A percentile compares a stretch with the other conserved stretches of the same genome.
phyloP scores from a whole-genome alignment of 1,140 invertebrate genomes.

The Lithobius niger region DNA sequence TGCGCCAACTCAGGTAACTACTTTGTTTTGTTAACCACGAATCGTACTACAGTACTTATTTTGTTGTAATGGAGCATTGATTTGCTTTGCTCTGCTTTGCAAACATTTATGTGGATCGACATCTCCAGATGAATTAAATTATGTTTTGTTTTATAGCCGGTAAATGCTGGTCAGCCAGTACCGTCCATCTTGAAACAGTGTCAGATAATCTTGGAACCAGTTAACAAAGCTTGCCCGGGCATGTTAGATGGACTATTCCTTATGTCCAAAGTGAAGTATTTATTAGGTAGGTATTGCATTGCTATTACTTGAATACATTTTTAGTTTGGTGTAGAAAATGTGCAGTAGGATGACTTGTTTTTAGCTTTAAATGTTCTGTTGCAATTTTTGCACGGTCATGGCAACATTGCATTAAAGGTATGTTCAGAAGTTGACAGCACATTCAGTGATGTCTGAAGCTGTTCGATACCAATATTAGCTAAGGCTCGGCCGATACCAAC shows the following conservation, averaged over 20 bases:
- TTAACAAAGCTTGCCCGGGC: slow-evolving; percentile 68
- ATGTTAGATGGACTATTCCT: slow-evolving; percentile 55
- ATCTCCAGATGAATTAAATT: background rate
- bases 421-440: too few relatives aligned
- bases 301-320: too few relatives aligned
- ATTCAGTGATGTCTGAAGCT: too few relatives aligned
- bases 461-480: too few relatives aligned
- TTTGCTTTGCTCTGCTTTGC: background rate
- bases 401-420: too few relatives aligned
- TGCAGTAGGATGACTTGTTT: too few relatives aligned
- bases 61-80: background rate
- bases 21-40: background rate
- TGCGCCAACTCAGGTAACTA: slow-evolving; percentile 43
- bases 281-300: slow-evolving; percentile 54
- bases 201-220: slow-evolving; percentile 50
- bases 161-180: slow-evolving; percentile 33
- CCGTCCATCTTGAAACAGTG: slow-evolving; percentile 38
- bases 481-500: too few relatives aligned
- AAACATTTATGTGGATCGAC: background rate
- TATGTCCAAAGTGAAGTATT: slow-evolving; percentile 62
- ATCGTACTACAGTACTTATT: background rate
- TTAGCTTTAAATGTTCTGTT: too few relatives aligned
- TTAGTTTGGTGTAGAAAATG: too few relatives aligned
- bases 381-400: too few relatives aligned
- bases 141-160: slow-evolving; percentile 24